Percentiles rank a stretch among this genome's conserved stretches.
Conservation (phyloP, 2,113 vertebrate genomes). For the Eurystomus gularis region DNA sequence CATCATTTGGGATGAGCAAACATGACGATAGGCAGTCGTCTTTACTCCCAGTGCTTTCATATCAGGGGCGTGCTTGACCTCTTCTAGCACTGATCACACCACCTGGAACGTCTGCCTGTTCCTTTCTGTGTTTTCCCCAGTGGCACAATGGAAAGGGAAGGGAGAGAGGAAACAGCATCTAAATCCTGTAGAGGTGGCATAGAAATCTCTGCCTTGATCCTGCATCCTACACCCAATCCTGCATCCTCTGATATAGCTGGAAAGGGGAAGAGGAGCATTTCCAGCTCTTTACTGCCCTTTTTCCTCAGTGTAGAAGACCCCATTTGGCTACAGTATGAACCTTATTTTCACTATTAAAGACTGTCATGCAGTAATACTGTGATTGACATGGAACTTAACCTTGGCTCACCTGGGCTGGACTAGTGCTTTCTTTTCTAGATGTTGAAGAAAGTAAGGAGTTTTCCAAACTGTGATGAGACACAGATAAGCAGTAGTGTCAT, state of each 20-base stretch:
- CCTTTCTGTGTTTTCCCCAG: background rate
- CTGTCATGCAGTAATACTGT: background rate
- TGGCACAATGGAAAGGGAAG: background rate
- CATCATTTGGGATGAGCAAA: background rate
- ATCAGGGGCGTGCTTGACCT: background rate
- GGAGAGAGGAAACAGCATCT: background rate
- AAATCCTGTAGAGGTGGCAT: background rate
- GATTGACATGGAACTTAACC: background rate
- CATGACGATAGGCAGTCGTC: background rate
- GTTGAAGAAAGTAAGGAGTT: background rate
- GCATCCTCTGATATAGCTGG: background rate
- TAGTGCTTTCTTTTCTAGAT: background rate
- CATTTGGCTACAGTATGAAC: background rate
- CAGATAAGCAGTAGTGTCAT: background rate
- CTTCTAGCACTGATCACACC: background rate
- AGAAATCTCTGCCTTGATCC: background rate
- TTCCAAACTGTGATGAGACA: background rate
- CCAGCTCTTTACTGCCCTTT: background rate
- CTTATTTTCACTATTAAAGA: background rate
- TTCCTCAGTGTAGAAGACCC: background rate
- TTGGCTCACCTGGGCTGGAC: background rate
- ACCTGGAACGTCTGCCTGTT: background rate
- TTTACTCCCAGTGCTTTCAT: background rate
- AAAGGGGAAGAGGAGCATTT: background rate
- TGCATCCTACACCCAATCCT: background rate